Evolutionary conservation across 1,140 invertebrate genomes (phyloP), one percentile per base, ranked within the genome.

Genomic region (Psilanteris sp.): DNA sequence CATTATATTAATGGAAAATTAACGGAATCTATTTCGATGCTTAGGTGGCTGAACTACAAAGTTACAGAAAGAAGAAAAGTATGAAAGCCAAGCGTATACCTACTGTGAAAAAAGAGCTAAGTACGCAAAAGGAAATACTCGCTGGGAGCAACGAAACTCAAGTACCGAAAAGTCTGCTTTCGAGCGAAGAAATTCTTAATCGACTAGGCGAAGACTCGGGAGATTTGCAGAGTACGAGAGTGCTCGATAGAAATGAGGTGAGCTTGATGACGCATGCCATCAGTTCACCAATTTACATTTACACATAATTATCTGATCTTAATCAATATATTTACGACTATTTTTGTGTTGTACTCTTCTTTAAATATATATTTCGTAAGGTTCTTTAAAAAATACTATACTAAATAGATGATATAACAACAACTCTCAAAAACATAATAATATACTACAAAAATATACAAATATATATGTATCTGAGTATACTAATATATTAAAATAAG

Each of bases 61-160:
- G 81, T 26, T 82, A 78, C 70, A 85, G 79, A 10, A 78, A 55
- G 24, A 34, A 32, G 14, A 72, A 26, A 41, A 77, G 61, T 15
- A 61, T 48, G 55, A 86, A 83, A 31, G 76, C 64, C 9, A 87
- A 87, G 44, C 82, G 86, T 0, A 75, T 85, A 59, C 85, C 86
- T 0, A 85, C 85, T 0, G 85, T 87, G 31, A 87, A 87, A 73
- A 87, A 86, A 39, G 85, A 87, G 55, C 70, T 86, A 31, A 83
- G 81, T 24, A 80, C 82, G 20, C 85, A 87, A 44, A 83, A 81
- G 41, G 84, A 85, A 44, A 83, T 87, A 32, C 55, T 81, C 8
- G 43, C 77, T 6, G 76, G 26, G 0, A 71, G 50, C 16, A 86
- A 85, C 44, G 84, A 83, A 31, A 85, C 81, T 10, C 75, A 78